phyloP scores from a whole-genome alignment of 1,140 invertebrate genomes.

The Saxidomus purpurata region DNA sequence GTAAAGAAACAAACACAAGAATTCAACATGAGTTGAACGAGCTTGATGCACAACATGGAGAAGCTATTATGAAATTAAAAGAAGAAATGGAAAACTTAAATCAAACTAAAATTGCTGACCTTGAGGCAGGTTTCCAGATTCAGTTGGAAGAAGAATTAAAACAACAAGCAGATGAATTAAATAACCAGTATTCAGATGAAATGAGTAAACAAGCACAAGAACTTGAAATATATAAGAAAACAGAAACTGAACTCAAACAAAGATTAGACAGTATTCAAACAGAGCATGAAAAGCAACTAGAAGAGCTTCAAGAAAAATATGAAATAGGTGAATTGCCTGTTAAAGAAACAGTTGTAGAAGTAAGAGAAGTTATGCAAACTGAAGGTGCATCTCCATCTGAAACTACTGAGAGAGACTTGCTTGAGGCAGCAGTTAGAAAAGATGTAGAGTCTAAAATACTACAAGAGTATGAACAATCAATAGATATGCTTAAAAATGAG shows the following conservation, averaged over 20 bases:
- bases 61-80: slow-evolving; percentile 63
- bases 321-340: background rate
- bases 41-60: slow-evolving; percentile 47
- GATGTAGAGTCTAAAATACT: slow-evolving; percentile 45
- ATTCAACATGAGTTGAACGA: slow-evolving; percentile 68
- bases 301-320: slow-evolving; percentile 52
- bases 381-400: slow-evolving; percentile 14
- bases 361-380: slow-evolving; percentile 25
- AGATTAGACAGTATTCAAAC: slow-evolving; percentile 36
- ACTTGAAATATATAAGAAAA: slow-evolving; percentile 51
- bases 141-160: slow-evolving; percentile 66
- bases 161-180: slow-evolving; percentile 65
- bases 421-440: slow-evolving; percentile 50
- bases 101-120: slow-evolving; percentile 56
- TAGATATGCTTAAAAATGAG: slow-evolving; percentile 56
- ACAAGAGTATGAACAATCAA: slow-evolving; percentile 60
- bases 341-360: slow-evolving; percentile 23
- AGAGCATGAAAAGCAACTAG: slow-evolving; percentile 61
- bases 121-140: slow-evolving; percentile 68
- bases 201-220: slow-evolving; percentile 64
- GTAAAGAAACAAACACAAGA: slow-evolving; percentile 59
- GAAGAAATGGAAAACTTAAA: slow-evolving; percentile 67
- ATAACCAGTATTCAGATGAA: slow-evolving; percentile 70
- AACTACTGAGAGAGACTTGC: slow-evolving; percentile 9
- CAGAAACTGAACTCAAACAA: slow-evolving; percentile 50